Percentiles rank a stretch among this genome's conserved stretches.
Conservation (phyloP, 2,113 vertebrate species). For the Pandion haliaetus region DNA sequence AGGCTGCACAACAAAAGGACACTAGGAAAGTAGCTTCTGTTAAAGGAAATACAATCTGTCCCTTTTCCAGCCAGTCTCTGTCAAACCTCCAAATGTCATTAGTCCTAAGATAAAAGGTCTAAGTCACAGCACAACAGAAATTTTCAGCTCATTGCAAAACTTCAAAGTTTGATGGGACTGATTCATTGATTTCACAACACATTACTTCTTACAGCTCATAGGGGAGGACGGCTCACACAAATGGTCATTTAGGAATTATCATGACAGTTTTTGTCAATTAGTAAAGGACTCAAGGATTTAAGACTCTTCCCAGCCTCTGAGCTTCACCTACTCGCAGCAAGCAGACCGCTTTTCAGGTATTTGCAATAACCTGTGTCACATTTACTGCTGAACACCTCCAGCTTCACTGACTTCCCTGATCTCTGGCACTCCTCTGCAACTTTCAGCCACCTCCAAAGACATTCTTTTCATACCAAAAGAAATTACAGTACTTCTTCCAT, state of each 20-base stretch:
- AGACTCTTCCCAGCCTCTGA: not conserved
- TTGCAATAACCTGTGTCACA: not conserved
- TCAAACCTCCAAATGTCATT: not conserved
- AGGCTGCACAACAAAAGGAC: not conserved
- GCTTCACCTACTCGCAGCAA: not conserved
- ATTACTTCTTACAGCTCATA: not conserved
- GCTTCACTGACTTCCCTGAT: not conserved
- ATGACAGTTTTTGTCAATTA: not conserved
- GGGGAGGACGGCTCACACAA: not conserved
- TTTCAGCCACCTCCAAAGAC: constrained; percentile 39
- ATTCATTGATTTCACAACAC: not conserved
- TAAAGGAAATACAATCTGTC: not conserved
- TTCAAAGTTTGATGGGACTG: not conserved
- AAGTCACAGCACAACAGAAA: not conserved
- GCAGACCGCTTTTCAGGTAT: not conserved
- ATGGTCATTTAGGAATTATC: not conserved
- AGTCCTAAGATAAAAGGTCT: not conserved
- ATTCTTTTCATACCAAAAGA: constrained; percentile 57
- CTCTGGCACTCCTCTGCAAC: not conserved
- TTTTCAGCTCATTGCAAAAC: not conserved
- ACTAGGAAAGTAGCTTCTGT: not conserved
- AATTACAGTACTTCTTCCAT: constrained; percentile 29
- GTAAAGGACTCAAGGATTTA: not conserved
- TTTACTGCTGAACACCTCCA: not conserved
- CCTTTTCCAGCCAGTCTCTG: not conserved